These are phyloP conservation scores for Catagonus wagneri DNA, from an alignment of 2,113 vertebrate species.

Conservation along the genomic window DNA sequence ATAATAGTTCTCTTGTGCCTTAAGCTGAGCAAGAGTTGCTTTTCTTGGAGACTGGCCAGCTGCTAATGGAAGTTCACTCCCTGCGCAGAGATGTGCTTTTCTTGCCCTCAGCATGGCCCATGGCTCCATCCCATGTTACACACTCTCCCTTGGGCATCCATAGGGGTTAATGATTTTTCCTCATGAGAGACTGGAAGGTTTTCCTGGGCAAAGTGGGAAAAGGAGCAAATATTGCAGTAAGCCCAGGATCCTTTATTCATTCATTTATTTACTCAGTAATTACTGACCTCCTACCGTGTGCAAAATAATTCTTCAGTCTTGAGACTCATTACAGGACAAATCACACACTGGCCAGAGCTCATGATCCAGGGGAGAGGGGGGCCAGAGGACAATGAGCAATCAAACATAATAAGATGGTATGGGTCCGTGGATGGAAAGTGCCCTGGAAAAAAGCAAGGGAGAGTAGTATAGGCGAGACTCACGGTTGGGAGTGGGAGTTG, in stretches of 20 bases:
- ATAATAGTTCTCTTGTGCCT: conserved; percentile 61
- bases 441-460: rapidly evolving
- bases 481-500: rapidly evolving
- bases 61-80: not conserved
- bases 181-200: not conserved
- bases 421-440: rapidly evolving
- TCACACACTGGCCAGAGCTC: rapidly evolving
- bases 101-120: conserved; percentile 13
- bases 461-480: rapidly evolving
- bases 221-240: not conserved
- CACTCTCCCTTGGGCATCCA: rapidly evolving
- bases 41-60: conserved; percentile 76
- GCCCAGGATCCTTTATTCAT: not conserved
- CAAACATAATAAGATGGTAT: rapidly evolving
- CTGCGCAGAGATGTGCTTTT: not conserved
- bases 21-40: conserved; percentile 60
- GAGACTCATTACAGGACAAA: rapidly evolving
- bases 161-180: not conserved
- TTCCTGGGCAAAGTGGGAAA: not conserved
- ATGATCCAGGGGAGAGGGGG: rapidly evolving
- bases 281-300: rapidly evolving
- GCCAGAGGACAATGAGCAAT: not conserved
- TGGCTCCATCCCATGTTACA: rapidly evolving
- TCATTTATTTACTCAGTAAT: not conserved
- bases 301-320: too few relatives aligned